Evolutionary conservation across 2,888 invertebrate species (phyloP).

Genomic region (Chesias legatella): DNA sequence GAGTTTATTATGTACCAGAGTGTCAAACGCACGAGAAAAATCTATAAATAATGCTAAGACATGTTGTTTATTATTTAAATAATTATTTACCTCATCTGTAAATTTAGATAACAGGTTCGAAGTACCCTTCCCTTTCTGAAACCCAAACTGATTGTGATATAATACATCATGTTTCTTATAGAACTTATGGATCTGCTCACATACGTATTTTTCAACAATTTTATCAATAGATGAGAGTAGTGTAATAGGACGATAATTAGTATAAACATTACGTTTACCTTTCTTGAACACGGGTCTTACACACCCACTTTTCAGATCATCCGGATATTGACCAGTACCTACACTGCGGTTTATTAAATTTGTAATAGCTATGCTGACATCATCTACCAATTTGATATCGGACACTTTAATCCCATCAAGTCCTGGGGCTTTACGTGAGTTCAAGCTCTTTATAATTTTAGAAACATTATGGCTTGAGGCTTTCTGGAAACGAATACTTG

Average conservation of each 20-base stretch:
- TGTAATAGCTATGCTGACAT: constrained; percentile 16
- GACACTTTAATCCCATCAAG: constrained; percentile 1
- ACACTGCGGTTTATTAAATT: constrained; percentile 26
- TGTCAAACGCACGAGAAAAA: constrained; percentile 29
- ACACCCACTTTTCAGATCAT: constrained; percentile 22
- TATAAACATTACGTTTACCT: constrained; percentile 9
- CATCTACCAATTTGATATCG: neutral
- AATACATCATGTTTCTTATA: constrained; percentile 12
- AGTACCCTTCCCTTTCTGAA: neutral
- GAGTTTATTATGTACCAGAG: constrained; percentile 16
- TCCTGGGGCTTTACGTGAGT: constrained; percentile 21
- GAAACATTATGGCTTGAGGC: neutral
- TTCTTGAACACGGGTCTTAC: constrained; percentile 24
- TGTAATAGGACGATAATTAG: constrained; percentile 26
- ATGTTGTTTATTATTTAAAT: constrained; percentile 2
- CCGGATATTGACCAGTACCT: constrained; percentile 18
- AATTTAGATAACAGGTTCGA: neutral
- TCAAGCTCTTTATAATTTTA: constrained; percentile 18
- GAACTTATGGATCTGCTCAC: constrained; percentile 18
- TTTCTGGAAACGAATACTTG: constrained; percentile 1
- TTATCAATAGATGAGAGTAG: constrained; percentile 26
- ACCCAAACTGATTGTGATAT: constrained; percentile 18
- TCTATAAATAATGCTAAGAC: no score
- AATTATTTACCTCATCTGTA: constrained; percentile 1
- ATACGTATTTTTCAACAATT: constrained; percentile 22